Evolutionary conservation across 2,797 vertebrate species (phyloP), one percentile per base, ranked within the genome.

Genomic region (Pygocentrus nattereri): DNA sequence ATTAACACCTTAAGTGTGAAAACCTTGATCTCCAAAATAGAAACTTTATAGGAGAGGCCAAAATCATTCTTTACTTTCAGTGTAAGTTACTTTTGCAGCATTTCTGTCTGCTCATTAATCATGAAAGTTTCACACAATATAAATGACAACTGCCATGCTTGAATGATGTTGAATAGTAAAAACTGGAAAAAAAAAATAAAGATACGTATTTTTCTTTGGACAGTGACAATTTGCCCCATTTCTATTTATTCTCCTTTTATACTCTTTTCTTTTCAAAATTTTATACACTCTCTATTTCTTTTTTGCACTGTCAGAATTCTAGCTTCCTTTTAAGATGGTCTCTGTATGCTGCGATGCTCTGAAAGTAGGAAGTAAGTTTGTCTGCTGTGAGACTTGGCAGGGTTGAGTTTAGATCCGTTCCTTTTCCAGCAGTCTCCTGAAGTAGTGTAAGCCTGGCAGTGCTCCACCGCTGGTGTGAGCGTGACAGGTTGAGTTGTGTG

Each of bases 401-500:
- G 3, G 58, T 62, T 77, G 23, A 49, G 49, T 54, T 77, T 47
- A 41, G 67, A 79, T 72, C 54, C 79, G 10, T 44, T 21, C 52
- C 34, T n/a, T 38, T 68, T 70, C 16, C 70, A n/a, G 23, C 44
- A 31, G 70, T 23, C 41, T 77, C 47, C 74, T 74, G 47, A 56
- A 67, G 77, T 68, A 76, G 44, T 50, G n/a, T 58, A 34, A 67
- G 50, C 25, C 56, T 59, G 76, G 56, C 73, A n/a, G 30, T 58
- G 16, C 49, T 85, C 49, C 31, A 78, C 30, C 19, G 7, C 58
- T 68, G 54, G 15, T 34, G 50, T 74, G 72, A 67, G 30, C 49
- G 59, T 44, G 73, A 52, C 58, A 79, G 65, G 49, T 52, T 71
- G 64, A 31, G 31, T 65, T 78, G 75, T 79, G 50, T 79, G 76